Conservation (phyloP, 2,888 invertebrate species). For the Achlya flavicornis region DNA sequence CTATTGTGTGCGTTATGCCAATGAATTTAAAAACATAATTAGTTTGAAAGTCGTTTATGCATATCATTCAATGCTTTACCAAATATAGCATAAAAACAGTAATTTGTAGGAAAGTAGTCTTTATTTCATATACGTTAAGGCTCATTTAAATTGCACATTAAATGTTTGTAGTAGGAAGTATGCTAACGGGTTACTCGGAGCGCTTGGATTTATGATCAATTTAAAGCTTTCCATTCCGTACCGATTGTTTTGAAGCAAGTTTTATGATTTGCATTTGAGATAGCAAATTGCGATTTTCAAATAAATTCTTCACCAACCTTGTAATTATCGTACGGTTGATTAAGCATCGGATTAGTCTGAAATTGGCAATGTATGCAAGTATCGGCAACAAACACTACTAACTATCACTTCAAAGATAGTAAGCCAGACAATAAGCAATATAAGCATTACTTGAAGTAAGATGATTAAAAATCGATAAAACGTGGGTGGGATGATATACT, state of each 20-base stretch:
- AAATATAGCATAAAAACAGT: background rate
- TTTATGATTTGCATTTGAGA: background rate
- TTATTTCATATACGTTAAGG: background rate
- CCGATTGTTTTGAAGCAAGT: background rate
- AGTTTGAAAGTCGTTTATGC: slow-evolving; percentile 6
- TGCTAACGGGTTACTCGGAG: slow-evolving; percentile 42
- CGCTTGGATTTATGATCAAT: slow-evolving; percentile 34
- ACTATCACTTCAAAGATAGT: too few species aligned
- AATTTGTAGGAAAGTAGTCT: background rate
- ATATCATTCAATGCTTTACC: background rate
- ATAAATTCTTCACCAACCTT: too few species aligned
- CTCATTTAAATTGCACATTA: slow-evolving; percentile 10
- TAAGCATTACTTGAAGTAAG: too few species aligned
- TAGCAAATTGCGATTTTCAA: too few species aligned
- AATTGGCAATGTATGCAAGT: too few species aligned
- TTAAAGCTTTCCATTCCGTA: slow-evolving; percentile 36
- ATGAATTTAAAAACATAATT: background rate
- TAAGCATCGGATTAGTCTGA: too few species aligned
- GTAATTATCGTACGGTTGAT: too few species aligned
- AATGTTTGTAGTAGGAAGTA: slow-evolving; percentile 54
- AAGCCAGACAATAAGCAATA: too few species aligned
- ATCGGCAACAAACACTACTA: too few species aligned
- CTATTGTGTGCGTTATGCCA: background rate
- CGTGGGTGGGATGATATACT: too few species aligned
- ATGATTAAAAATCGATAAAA: too few species aligned